A percentile compares a stretch with the other conserved stretches of the same genome.
Conservation (phyloP, 1,140 invertebrate genomes). For the Bombus waltoni region DNA sequence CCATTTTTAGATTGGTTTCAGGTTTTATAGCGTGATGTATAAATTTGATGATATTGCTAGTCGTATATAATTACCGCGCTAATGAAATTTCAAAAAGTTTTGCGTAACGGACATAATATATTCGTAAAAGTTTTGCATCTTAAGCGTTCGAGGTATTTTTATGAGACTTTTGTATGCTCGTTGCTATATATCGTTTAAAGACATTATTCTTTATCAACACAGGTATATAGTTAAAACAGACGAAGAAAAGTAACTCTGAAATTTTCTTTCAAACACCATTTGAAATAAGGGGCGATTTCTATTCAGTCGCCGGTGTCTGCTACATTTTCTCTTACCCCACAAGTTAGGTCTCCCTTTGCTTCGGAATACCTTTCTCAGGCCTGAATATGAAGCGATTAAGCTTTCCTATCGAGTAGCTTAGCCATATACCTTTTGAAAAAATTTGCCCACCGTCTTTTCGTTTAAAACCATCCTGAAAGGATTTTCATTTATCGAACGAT, state of each 20-base stretch:
- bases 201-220: not conserved
- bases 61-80: not conserved
- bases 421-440: not conserved
- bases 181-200: not conserved
- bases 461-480: not conserved
- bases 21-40: not conserved
- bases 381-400: constrained; percentile 56
- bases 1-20: not conserved
- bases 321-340: not conserved
- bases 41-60: too few species aligned
- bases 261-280: not conserved
- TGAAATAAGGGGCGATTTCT: constrained; percentile 22
- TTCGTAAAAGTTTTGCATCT: not conserved
- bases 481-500: not conserved
- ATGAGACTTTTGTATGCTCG: not conserved
- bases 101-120: not conserved
- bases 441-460: not conserved
- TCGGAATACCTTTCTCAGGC: constrained; percentile 1
- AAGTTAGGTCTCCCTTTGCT: constrained; percentile 16
- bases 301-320: not conserved
- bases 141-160: not conserved
- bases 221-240: not conserved
- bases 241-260: too few species aligned
- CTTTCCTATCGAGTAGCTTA: constrained; percentile 14
- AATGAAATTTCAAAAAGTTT: not conserved